Evolutionary conservation across 2,797 vertebrate species (phyloP).

Genomic region (Acridotheres tristis): DNA sequence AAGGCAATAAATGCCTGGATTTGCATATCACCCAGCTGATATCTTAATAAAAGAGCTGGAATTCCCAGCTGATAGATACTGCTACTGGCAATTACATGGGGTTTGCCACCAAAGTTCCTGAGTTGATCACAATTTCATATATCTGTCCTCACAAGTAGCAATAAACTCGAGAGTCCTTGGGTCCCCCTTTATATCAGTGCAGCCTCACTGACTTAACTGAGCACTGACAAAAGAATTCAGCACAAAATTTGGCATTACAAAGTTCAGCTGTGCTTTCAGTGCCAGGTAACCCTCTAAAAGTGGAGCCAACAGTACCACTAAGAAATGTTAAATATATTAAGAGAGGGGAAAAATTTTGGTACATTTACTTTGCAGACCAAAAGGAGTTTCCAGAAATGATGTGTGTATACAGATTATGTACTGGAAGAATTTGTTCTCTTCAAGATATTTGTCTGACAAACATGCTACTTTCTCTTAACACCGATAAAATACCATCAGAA

Average conservation of each 20-base stretch:
- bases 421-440: neutral
- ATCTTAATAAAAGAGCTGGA: neutral
- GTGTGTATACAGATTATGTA: neutral
- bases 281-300: neutral
- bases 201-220: neutral
- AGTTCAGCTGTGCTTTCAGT: neutral
- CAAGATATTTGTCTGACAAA: neutral
- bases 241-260: neutral
- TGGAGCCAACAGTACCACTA: neutral
- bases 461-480: neutral
- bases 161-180: neutral
- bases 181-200: neutral
- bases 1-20: neutral
- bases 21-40: neutral
- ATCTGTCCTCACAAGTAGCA: neutral
- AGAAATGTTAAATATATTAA: neutral
- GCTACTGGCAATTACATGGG: neutral
- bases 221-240: neutral
- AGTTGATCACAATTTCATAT: neutral
- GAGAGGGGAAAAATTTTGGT: fast-evolving
- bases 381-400: neutral
- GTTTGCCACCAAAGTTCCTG: neutral
- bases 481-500: neutral
- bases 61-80: neutral
- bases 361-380: neutral